Conservation (phyloP, 2,888 invertebrate genomes). For the Andricus quercusramuli region DNA sequence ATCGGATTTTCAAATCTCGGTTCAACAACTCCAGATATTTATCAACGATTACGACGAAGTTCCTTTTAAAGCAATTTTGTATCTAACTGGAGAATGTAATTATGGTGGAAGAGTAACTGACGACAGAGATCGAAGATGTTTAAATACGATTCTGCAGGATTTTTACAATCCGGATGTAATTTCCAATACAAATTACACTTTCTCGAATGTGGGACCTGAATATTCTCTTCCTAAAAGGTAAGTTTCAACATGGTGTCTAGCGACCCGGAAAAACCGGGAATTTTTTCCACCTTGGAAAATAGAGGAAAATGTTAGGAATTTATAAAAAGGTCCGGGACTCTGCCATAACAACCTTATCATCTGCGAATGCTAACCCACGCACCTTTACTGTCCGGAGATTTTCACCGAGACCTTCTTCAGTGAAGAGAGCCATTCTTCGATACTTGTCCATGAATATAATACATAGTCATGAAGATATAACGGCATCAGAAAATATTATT, state of each 20-base stretch:
- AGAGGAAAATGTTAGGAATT: too few species aligned
- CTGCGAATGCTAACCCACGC: too few species aligned
- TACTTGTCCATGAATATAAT: too few species aligned
- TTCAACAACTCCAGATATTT: constrained; percentile 90
- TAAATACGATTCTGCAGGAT: constrained; percentile 87
- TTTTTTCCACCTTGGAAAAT: too few species aligned
- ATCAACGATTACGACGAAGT: constrained; percentile 88
- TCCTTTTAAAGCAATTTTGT: constrained; percentile 90
- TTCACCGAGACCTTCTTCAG: too few species aligned
- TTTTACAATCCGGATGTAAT: constrained; percentile 86
- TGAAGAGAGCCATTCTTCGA: too few species aligned
- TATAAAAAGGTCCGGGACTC: too few species aligned
- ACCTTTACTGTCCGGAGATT: too few species aligned
- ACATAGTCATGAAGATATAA: too few species aligned
- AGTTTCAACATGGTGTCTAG: neutral
- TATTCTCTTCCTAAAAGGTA: constrained; percentile 85
- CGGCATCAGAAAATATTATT: too few species aligned
- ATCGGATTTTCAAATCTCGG: constrained; percentile 91
- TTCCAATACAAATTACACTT: constrained; percentile 83
- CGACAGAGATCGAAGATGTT: constrained; percentile 89
- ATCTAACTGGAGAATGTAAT: constrained; percentile 94
- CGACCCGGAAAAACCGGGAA: too few species aligned
- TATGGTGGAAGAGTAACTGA: constrained; percentile 94
- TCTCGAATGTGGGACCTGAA: constrained; percentile 81
- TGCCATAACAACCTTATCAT: too few species aligned